Evolutionary conservation across 2,888 invertebrate species (phyloP).

Genomic region (Sthenelais limicola): DNA sequence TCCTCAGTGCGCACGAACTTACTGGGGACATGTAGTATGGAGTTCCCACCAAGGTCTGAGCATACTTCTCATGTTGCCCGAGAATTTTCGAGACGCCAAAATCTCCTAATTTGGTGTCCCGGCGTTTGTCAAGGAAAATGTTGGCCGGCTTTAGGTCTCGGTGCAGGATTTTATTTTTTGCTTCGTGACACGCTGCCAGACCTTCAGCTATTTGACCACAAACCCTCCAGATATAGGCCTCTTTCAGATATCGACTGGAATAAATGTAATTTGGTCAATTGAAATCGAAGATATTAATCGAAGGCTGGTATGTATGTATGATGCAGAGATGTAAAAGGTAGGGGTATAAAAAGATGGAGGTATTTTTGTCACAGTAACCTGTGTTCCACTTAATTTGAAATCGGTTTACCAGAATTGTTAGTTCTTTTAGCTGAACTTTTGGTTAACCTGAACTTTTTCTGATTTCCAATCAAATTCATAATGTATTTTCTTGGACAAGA

Average conservation of each 20-base stretch:
- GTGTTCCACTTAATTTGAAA: too few relatives aligned
- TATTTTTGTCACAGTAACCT: too few relatives aligned
- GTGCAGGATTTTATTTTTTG: slow-evolving; percentile 74
- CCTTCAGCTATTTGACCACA: slow-evolving; percentile 75
- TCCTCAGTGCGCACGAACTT: too few relatives aligned
- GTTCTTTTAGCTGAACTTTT: too few relatives aligned
- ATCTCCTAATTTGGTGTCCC: slow-evolving; percentile 75
- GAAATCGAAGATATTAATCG: too few relatives aligned
- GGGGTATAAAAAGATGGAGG: too few relatives aligned
- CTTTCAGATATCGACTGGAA: slow-evolving; percentile 74
- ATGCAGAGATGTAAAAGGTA: too few relatives aligned
- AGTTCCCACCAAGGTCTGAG: slow-evolving; percentile 77
- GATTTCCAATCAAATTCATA: too few relatives aligned
- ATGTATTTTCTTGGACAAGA: too few relatives aligned
- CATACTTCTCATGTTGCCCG: slow-evolving; percentile 71
- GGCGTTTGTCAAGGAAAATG: slow-evolving; percentile 75
- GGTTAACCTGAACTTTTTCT: too few relatives aligned
- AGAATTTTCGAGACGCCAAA: slow-evolving; percentile 74
- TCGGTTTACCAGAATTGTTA: too few relatives aligned
- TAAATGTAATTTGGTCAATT: neutral
- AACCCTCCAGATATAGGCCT: slow-evolving; percentile 78
- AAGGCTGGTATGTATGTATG: too few relatives aligned
- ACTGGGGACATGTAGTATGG: slow-evolving; percentile 86
- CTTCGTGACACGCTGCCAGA: slow-evolving; percentile 76
- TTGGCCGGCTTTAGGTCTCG: slow-evolving; percentile 76